Conservation (phyloP, 1,140 invertebrate genomes). For the Akabosia matsudoensis region DNA sequence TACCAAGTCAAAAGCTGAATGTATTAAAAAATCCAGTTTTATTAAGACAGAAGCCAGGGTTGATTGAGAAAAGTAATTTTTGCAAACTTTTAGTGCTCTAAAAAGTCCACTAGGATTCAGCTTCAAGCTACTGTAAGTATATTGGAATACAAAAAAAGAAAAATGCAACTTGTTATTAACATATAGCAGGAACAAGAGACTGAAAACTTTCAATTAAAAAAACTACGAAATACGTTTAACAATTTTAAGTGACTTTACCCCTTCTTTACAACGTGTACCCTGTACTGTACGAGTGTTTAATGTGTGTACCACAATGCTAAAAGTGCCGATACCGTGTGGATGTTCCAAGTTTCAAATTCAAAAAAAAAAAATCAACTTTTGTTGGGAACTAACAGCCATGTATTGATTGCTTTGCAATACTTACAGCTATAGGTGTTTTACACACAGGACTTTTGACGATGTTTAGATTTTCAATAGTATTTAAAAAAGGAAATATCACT, state of each 20-base stretch:
- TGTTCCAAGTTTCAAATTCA: too few relatives aligned
- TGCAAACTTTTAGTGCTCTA: neutral
- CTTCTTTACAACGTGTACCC: neutral
- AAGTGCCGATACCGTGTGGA: neutral
- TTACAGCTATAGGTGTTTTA: neutral
- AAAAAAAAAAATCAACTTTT: too few relatives aligned
- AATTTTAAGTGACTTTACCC: neutral
- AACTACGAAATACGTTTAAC: constrained; percentile 7
- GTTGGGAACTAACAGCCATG: too few relatives aligned
- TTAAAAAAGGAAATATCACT: neutral
- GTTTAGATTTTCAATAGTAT: neutral
- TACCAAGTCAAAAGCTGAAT: neutral
- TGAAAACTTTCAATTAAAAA: constrained; percentile 3
- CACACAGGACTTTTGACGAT: neutral
- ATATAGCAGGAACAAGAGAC: constrained; percentile 13
- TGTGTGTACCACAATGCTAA: too few relatives aligned
- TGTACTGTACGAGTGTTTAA: neutral
- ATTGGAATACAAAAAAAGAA: neutral
- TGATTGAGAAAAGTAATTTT: too few relatives aligned
- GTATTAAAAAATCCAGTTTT: neutral
- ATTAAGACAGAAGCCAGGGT: neutral
- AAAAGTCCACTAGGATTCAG: neutral
- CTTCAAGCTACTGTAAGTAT: neutral
- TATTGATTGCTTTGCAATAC: too few relatives aligned
- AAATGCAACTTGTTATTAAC: constrained; percentile 6